A percentile compares a stretch with the other conserved stretches of the same genome.
These are phyloP conservation scores for Chironomus striatipennis DNA, from an alignment of 1,140 invertebrate species.

Conservation along the genomic window DNA sequence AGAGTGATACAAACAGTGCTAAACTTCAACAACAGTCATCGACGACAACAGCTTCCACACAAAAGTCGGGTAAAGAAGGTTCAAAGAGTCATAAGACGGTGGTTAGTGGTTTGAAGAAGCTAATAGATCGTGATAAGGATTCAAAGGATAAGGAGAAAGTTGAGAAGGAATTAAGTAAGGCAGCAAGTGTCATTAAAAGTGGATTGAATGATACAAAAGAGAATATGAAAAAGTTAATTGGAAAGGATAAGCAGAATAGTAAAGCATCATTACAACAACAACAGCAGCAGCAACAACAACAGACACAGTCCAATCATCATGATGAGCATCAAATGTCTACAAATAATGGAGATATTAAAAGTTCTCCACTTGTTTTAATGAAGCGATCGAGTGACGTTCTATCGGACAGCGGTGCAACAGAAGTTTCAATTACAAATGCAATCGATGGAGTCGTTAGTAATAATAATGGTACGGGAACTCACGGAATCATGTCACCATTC, in stretches of 20 bases:
- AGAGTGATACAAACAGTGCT: conserved; percentile 28
- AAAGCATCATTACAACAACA: not conserved
- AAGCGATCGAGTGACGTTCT: not conserved
- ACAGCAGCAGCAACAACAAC: not conserved
- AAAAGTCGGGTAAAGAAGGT: conserved; percentile 39
- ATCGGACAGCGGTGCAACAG: not conserved
- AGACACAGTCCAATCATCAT: not conserved
- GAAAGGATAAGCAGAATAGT: not conserved
- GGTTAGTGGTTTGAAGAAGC: conserved; percentile 39
- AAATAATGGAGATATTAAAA: conserved; percentile 15
- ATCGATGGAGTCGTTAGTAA: not conserved
- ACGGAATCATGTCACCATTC: conserved; percentile 11
- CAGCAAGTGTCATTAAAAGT: conserved; percentile 11
- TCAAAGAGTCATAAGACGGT: conserved; percentile 38
- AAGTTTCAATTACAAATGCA: not conserved
- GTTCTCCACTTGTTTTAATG: not conserved
- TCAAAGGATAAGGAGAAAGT: conserved; percentile 30
- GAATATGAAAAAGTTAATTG: not conserved
- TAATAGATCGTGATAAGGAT: conserved; percentile 38
- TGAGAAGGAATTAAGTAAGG: not conserved
- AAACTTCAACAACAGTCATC: conserved; percentile 32
- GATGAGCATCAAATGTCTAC: not conserved
- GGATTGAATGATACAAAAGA: conserved; percentile 19
- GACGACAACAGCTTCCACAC: conserved; percentile 34
- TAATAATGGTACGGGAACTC: not conserved